Evolutionary conservation across 2,888 invertebrate species (phyloP), one percentile per base, ranked within the genome.

Genomic region (Athalia rosae): DNA sequence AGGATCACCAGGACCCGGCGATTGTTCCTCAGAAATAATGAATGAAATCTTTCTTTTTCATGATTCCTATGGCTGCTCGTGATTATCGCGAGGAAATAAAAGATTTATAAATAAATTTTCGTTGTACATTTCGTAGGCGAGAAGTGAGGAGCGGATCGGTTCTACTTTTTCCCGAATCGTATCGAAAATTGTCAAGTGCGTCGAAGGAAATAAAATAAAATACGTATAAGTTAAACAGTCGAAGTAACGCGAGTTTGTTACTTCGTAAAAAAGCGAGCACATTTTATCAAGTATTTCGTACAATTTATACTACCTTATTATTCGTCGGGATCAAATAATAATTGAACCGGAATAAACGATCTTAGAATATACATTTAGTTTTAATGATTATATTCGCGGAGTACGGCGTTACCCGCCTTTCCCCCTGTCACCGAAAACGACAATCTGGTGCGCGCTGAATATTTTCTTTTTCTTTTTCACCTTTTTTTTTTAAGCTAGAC

Each of bases 201-300:
- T 28, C 28, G 28, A 28, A 28, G 2, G 28, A 28, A 28, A 28
- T 28, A 28, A 28, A 28, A 28, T 28, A 28, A 28, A 50, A 58
- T 71, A 56, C 45, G 8, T 43, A n/a, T 13, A 5, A 9, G 7
- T 5, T 3, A 71, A 71, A 71, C 71, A 71, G 8, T 45, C 43
- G 71, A 71, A 58, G 13, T 41, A 11, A 58, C 58, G 71, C 71
- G 71, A 71, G 71, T 71, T 28, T 28, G 71, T 71, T 71, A 71
- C 58, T 71, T 58, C 43, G 45, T 28, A 13, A 56, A 56, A 45
- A 45, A 71, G 71, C 41, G 13, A 13, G 5, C 71, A 58, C 45
- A 71, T 71, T 71, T 71, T 71, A 71, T 58, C 71, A 5, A 71
- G 43, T 56, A 69, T 71, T 71, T 71, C 43, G 58, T 71, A 71